Conservation (phyloP, 2,888 invertebrate species). For the Odontocerum albicorne region DNA sequence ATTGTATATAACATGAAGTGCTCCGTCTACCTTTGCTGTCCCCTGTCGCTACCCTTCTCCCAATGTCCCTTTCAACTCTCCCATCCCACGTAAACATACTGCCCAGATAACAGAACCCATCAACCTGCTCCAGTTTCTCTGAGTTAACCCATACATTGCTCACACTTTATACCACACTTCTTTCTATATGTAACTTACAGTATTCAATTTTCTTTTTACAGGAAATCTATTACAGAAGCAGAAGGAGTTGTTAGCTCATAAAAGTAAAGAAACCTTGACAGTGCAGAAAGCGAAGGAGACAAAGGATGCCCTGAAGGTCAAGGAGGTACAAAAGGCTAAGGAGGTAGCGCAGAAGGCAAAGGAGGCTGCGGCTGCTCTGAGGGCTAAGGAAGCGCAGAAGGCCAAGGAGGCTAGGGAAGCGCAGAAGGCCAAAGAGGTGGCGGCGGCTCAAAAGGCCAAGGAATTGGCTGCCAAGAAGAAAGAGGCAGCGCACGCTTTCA, state of each 20-base stretch:
- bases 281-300: conserved; percentile 1
- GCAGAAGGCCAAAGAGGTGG: conserved; percentile 6
- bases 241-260: neutral
- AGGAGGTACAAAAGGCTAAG: conserved; percentile 8
- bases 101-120: too few relatives aligned
- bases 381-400: conserved; percentile 10
- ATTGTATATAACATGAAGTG: too few relatives aligned
- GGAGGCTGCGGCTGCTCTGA: conserved; percentile 3
- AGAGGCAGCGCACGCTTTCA: conserved; percentile 3
- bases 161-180: too few relatives aligned
- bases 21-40: too few relatives aligned
- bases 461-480: conserved; percentile 9
- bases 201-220: too few relatives aligned
- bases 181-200: too few relatives aligned
- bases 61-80: too few relatives aligned
- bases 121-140: too few relatives aligned
- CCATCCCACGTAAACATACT: too few relatives aligned
- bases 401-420: conserved; percentile 3
- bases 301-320: neutral
- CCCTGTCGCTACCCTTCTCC: too few relatives aligned
- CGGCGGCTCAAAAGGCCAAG: conserved; percentile 5
- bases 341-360: conserved; percentile 3
- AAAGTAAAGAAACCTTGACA: too few relatives aligned
- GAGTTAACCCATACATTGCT: too few relatives aligned
- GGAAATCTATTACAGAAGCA: conserved; percentile 5